A percentile compares a stretch with the other conserved stretches of the same genome.
Evolutionary conservation across 2,113 vertebrate species (phyloP).

Genomic region (Passer domesticus): DNA sequence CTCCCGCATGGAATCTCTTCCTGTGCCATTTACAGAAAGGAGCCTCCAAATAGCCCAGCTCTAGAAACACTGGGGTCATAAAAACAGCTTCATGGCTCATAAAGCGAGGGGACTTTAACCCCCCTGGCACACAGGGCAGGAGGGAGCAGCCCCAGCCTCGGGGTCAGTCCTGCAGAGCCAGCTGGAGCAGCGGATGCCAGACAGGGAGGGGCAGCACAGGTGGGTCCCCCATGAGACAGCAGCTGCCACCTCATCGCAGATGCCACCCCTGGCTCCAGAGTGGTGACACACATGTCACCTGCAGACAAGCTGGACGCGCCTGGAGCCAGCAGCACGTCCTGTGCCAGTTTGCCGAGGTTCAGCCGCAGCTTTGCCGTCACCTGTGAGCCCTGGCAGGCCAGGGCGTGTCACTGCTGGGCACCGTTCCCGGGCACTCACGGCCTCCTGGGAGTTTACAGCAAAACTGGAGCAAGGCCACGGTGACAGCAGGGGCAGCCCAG

Average conservation of each 20-base stretch:
- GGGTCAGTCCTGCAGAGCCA: fast-evolving
- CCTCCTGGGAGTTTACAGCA: fast-evolving
- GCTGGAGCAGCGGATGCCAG: fast-evolving
- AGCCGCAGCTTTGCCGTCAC: not conserved
- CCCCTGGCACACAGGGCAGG: not conserved
- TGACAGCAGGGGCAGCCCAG: not conserved
- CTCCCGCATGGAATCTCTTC: not conserved
- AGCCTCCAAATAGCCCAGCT: not conserved
- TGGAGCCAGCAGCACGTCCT: not conserved
- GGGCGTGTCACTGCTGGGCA: fast-evolving
- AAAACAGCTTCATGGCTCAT: not conserved
- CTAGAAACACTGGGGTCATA: not conserved
- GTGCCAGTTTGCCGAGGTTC: not conserved
- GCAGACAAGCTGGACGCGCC: fast-evolving
- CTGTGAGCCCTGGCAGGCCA: not conserved
- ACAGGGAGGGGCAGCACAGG: not conserved
- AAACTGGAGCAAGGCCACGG: not conserved
- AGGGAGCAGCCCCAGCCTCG: not conserved
- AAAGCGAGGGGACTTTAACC: conserved; percentile 41
- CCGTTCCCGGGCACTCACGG: fast-evolving
- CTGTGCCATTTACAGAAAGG: fast-evolving
- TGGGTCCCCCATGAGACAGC: fast-evolving
- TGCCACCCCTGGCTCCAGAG: not conserved
- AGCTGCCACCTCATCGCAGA: fast-evolving
- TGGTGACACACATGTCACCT: not conserved